Conservation (phyloP, 1,140 invertebrate genomes). For the Drosophila oshimai region DNA sequence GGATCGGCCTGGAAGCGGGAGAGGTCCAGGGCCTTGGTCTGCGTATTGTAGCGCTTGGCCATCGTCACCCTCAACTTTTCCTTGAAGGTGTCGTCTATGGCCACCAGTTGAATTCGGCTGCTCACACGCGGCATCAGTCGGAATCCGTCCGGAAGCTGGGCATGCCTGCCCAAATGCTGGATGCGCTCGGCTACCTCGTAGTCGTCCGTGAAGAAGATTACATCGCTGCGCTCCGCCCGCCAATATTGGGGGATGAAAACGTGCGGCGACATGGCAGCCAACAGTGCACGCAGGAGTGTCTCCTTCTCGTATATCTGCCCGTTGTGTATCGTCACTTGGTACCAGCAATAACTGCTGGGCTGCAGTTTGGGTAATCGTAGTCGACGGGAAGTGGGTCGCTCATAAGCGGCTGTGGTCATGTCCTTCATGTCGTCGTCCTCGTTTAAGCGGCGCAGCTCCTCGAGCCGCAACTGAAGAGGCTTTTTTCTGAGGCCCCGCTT, state of each 20-base stretch:
- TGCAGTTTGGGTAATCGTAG: too few relatives aligned
- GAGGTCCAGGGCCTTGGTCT: conserved; percentile 90
- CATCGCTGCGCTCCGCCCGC: conserved; percentile 84
- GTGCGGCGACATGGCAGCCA: conserved; percentile 86
- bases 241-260: conserved; percentile 87
- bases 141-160: conserved; percentile 87
- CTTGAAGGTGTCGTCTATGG: conserved; percentile 86
- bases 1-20: conserved; percentile 91
- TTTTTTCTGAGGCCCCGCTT: too few relatives aligned
- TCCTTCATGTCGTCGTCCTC: too few relatives aligned
- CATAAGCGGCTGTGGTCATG: too few relatives aligned
- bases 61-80: conserved; percentile 90
- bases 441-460: too few relatives aligned
- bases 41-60: conserved; percentile 89
- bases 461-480: too few relatives aligned
- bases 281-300: conserved; percentile 85
- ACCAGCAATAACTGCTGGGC: too few relatives aligned
- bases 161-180: conserved; percentile 85
- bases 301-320: conserved; percentile 89
- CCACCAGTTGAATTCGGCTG: conserved; percentile 85
- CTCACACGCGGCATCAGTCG: conserved; percentile 87
- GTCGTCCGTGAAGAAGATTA: conserved; percentile 88
- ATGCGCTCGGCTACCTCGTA: conserved; percentile 87
- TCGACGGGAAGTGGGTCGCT: too few relatives aligned
- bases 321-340: conserved; percentile 89